Conservation (phyloP, 2,888 invertebrate species). For the Cerceris rybyensis region DNA sequence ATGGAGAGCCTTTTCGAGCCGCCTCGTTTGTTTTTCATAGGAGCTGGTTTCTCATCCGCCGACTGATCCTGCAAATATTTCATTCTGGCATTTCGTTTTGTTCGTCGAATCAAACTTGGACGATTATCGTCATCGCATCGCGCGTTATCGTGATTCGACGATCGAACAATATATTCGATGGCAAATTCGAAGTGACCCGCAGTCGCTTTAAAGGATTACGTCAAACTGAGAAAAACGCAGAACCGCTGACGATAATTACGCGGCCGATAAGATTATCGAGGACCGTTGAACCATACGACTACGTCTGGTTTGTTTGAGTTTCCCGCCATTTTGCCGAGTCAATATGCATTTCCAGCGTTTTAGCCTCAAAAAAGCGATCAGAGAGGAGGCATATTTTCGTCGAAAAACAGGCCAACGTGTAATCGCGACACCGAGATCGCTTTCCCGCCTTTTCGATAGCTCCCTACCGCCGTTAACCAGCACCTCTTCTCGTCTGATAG, state of each 20-base stretch:
- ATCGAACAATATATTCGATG: background rate
- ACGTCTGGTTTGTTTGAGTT: constrained; percentile 56
- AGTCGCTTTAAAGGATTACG: constrained; percentile 35
- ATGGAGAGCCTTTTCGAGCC: constrained; percentile 82
- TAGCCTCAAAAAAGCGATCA: constrained; percentile 14
- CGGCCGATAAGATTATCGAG: constrained; percentile 71
- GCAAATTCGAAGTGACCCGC: background rate
- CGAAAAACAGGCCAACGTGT: constrained; percentile 21
- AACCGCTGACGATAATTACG: constrained; percentile 54
- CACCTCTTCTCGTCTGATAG: constrained; percentile 64
- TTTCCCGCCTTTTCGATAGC: constrained; percentile 76
- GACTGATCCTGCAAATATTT: constrained; percentile 74
- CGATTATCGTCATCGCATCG: too few species aligned
- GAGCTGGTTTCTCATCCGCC: constrained; percentile 76
- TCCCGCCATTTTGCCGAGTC: constrained; percentile 66
- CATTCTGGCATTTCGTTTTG: background rate
- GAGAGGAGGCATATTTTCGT: constrained; percentile 14
- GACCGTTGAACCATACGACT: constrained; percentile 64
- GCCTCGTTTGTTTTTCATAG: constrained; percentile 82
- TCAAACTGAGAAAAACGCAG: constrained; percentile 21
- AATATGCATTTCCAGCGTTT: constrained; percentile 43
- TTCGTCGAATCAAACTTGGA: background rate
- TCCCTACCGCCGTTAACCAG: constrained; percentile 59
- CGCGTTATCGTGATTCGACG: background rate
- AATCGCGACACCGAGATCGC: constrained; percentile 29